A percentile compares a stretch with the other conserved stretches of the same genome.
phyloP scores from a whole-genome alignment of 2,797 vertebrate species.

The Nothura maculosa region DNA sequence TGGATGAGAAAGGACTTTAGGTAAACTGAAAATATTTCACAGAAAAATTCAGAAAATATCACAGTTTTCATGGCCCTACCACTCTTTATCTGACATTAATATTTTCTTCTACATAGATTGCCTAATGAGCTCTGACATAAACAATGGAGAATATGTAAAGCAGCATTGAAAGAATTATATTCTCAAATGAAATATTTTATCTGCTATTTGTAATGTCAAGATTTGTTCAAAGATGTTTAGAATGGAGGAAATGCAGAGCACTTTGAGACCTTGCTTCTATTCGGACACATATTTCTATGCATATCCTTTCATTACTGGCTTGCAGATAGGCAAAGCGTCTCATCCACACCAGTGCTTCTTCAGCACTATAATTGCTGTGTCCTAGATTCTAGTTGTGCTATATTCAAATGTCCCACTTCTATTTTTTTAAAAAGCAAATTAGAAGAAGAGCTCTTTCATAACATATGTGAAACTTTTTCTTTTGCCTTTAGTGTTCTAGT shows the following conservation, averaged over 20 bases:
- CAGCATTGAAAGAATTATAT: not conserved
- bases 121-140: not conserved
- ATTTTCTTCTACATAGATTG: not conserved
- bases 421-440: not conserved
- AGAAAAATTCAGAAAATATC: too few relatives aligned
- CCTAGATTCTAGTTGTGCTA: conserved; percentile 14
- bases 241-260: not conserved
- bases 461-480: not conserved
- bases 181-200: not conserved
- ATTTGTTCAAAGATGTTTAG: not conserved
- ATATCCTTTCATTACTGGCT: not conserved
- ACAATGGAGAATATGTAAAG: not conserved
- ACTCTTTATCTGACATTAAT: not conserved
- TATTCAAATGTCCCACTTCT: not conserved
- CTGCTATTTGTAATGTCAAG: not conserved
- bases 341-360: not conserved
- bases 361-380: not conserved
- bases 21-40: not conserved
- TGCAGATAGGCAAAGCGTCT: not conserved
- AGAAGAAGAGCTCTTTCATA: not conserved
- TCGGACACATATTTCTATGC: not conserved
- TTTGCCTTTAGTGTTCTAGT: not conserved
- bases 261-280: not conserved
- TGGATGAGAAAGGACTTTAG: not conserved
- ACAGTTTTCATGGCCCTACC: not conserved